Evolutionary conservation across 2,888 invertebrate species (phyloP).

Genomic region (Asteroscopus sphinx): DNA sequence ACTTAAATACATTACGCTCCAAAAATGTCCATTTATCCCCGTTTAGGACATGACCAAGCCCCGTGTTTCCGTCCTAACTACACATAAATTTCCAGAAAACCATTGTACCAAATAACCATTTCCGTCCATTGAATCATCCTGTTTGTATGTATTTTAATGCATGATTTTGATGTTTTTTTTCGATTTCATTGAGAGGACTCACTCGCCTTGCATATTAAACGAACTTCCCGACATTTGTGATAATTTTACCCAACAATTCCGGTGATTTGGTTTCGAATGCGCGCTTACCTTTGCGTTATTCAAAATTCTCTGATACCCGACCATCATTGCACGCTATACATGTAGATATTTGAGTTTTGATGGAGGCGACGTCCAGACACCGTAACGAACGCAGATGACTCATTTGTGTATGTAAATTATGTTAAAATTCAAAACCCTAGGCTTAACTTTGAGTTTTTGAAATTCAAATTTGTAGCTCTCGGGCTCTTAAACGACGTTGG

Average conservation of each 20-base stretch:
- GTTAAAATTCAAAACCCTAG: constrained; percentile 70
- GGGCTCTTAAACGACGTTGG: constrained; percentile 60
- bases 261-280: constrained; percentile 43
- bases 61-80: constrained; percentile 62
- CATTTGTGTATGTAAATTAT: constrained; percentile 77
- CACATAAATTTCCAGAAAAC: constrained; percentile 72
- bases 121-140: constrained; percentile 83
- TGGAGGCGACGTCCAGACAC: constrained; percentile 50
- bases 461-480: constrained; percentile 69
- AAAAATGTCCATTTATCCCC: constrained; percentile 39
- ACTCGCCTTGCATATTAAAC: constrained; percentile 67
- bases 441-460: constrained; percentile 68
- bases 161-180: constrained; percentile 65
- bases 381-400: constrained; percentile 74
- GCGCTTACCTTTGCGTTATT: constrained; percentile 25
- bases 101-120: constrained; percentile 78
- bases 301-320: constrained; percentile 6
- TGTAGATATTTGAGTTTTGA: constrained; percentile 36
- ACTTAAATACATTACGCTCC: constrained; percentile 12
- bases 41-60: constrained; percentile 60
- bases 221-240: constrained; percentile 51
- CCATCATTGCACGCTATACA: constrained; percentile 27
- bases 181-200: constrained; percentile 71
- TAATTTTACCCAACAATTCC: constrained; percentile 44
- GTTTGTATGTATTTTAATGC: constrained; percentile 66